These are phyloP conservation scores for Mizuhopecten yessoensis DNA, from an alignment of 1,140 invertebrate genomes.

Conservation along the genomic window DNA sequence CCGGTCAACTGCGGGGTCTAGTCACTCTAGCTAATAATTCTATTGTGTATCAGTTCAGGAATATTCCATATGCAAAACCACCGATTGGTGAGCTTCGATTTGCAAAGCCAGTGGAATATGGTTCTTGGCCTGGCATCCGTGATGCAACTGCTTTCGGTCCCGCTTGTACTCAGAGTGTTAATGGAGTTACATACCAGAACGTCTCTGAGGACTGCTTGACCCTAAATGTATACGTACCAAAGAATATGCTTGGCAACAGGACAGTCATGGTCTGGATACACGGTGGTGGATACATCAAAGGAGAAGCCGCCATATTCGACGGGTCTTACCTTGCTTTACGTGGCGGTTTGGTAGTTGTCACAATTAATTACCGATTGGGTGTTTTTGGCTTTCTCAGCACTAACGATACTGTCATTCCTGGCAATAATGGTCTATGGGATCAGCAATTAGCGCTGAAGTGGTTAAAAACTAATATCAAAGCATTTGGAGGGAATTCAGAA, in stretches of 20 bases:
- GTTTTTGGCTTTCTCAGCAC: constrained; percentile 79
- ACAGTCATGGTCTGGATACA: constrained; percentile 73
- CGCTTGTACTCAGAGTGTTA: constrained; percentile 54
- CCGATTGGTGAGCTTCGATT: constrained; percentile 67
- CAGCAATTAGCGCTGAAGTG: constrained; percentile 95
- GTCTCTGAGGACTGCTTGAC: constrained; percentile 66
- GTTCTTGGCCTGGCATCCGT: constrained; percentile 45
- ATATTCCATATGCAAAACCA: constrained; percentile 70
- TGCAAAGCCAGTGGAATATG: constrained; percentile 58
- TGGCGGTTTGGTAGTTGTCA: constrained; percentile 84
- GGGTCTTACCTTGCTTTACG: constrained; percentile 76
- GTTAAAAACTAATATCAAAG: constrained; percentile 82
- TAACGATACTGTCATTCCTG: constrained; percentile 71
- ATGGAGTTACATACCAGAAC: background rate
- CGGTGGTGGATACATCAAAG: constrained; percentile 68
- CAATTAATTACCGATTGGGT: constrained; percentile 85
- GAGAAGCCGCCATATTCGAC: constrained; percentile 60
- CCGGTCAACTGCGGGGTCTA: background rate
- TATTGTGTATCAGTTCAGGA: constrained; percentile 41
- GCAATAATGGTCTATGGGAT: constrained; percentile 89
- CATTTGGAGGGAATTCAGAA: constrained; percentile 73
- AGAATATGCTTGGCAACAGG: background rate
- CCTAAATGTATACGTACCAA: constrained; percentile 59
- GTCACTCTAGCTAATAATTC: background rate
- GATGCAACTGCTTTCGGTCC: constrained; percentile 57